These are phyloP conservation scores for Willowsia nigromaculata DNA, from an alignment of 2,888 invertebrate genomes.

Conservation along the genomic window DNA sequence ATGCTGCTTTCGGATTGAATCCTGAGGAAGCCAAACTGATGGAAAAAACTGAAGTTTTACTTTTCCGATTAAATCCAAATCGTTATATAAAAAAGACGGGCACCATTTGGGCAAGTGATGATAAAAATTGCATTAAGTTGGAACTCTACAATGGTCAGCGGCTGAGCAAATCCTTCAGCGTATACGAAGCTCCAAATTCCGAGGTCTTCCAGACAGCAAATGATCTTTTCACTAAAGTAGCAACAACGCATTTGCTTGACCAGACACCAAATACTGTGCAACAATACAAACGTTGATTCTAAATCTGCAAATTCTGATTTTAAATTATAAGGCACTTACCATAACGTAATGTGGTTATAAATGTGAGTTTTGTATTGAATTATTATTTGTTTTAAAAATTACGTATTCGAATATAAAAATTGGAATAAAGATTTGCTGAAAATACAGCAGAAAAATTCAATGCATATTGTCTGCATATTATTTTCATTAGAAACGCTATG, in stretches of 20 bases:
- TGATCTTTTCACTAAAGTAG: background rate
- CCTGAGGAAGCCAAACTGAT: background rate
- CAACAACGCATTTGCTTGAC: background rate
- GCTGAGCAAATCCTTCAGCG: background rate
- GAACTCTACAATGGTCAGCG: background rate
- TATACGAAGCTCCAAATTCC: background rate
- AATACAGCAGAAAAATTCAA: too few relatives aligned
- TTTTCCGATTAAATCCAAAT: background rate
- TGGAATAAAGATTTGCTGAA: too few relatives aligned
- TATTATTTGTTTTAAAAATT: too few relatives aligned
- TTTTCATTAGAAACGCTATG: too few relatives aligned
- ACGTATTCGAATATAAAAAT: too few relatives aligned
- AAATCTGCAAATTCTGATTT: too few relatives aligned
- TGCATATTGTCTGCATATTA: too few relatives aligned
- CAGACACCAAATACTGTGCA: background rate
- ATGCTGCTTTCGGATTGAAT: background rate
- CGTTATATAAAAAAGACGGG: background rate
- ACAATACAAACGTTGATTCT: background rate
- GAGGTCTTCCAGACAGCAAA: background rate
- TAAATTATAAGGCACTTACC: too few relatives aligned
- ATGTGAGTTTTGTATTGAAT: background rate
- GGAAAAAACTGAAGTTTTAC: background rate
- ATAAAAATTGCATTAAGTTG: background rate
- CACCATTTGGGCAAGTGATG: background rate
- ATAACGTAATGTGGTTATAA: too few relatives aligned